Percentiles rank a stretch among this genome's conserved stretches.
These are phyloP conservation scores for Amia ocellicauda DNA, from an alignment of 2,113 vertebrate species.

Conservation along the genomic window DNA sequence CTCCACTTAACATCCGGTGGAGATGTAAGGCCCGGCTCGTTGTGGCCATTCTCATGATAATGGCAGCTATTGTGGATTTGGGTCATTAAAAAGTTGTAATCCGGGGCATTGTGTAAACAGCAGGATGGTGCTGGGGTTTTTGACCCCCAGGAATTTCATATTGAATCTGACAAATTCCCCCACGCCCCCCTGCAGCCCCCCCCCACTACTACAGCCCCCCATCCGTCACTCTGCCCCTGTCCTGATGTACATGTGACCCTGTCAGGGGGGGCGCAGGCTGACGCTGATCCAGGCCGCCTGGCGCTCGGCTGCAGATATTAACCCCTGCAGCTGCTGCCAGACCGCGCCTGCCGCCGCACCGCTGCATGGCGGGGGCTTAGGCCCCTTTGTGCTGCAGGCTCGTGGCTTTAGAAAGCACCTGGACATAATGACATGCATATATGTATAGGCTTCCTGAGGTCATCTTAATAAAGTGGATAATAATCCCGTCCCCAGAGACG, in stretches of 20 bases:
- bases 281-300: too few species aligned
- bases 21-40: constrained; percentile 14
- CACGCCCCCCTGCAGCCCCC: neutral
- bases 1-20: neutral
- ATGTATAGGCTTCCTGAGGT: too few species aligned
- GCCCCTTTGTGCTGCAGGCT: neutral
- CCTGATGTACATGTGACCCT: constrained; percentile 1
- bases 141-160: constrained; percentile 15
- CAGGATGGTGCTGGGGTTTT: constrained; percentile 13
- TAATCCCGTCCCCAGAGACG: too few species aligned
- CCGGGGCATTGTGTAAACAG: constrained; percentile 20
- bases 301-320: too few species aligned
- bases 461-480: too few species aligned
- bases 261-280: neutral
- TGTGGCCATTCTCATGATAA: constrained; percentile 16
- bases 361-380: constrained; percentile 2
- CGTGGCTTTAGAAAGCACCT: neutral
- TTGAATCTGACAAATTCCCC: neutral
- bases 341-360: neutral
- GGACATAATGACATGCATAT: constrained; percentile 30
- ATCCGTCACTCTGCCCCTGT: constrained; percentile 7
- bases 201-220: neutral
- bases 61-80: constrained; percentile 18
- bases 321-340: neutral
- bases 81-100: constrained; percentile 35